Evolutionary conservation across 2,113 vertebrate species (phyloP), one percentile per base, ranked within the genome.

Genomic region (Astur gentilis): DNA sequence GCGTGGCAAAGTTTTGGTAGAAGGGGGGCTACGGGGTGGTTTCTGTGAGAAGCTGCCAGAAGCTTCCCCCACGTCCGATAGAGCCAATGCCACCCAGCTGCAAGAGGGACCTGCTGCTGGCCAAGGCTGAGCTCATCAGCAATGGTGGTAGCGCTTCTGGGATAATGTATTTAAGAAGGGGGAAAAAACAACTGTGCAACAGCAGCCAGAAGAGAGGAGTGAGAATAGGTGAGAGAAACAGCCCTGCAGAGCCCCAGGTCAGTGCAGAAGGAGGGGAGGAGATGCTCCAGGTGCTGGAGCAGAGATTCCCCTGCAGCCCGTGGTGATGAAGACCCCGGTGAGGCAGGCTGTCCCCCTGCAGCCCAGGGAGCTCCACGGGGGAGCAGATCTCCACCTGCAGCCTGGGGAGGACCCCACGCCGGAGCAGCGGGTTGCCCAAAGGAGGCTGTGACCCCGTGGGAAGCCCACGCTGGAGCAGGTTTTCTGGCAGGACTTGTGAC

Each of bases 91-190:
- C 40, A 57, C 21, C 34, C 14, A 13, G 20, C 50, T 31, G 10
- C 60, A 44, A 31, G 40, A 47, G 0, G 0, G 22, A 78, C 52
- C 16, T 0, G 0, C 47, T 5, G 21, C 49, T 79, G 44, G 31
- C 45, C 38, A 38, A 65, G 44, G 73, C 44, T 0, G 0, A 84
- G 26, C 19, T 26, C 50, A 62, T 57, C 47, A 67, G 47, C 0
- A 0, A 13, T 16, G 6, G 27, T 32, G 38, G 26, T 6, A 32
- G 38, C 5, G 3, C 29, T 36, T 10, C 49, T 64, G 42, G 11
- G 50, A 13, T 25, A 52, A 52, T 10, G 6, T 25, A 32, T 52
- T 40, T 57, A 3, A 16, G 42, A 73, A 26, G 20, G 6, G 5
- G 36, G 29, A 17, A 9, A 32, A 45, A 50, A 6, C 19, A 10